phyloP scores from a whole-genome alignment of 2,113 vertebrate genomes.

The Pelecanus crispus region DNA sequence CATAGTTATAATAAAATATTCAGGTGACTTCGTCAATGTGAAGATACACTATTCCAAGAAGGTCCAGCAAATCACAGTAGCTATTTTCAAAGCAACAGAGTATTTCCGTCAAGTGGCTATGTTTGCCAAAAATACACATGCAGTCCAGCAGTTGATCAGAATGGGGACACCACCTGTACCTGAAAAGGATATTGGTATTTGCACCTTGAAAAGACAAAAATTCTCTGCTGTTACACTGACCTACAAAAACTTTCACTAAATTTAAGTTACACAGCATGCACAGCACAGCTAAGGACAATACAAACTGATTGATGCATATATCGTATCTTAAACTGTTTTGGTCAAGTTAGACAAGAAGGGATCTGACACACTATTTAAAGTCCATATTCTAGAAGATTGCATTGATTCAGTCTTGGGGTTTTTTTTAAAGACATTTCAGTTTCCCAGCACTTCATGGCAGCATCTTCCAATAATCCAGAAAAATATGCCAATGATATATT shows the following conservation, averaged over 20 bases:
- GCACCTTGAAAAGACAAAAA: background rate
- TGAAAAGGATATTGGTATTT: background rate
- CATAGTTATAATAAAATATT: background rate
- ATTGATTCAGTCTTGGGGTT: background rate
- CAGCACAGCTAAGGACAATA: background rate
- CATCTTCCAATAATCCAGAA: background rate
- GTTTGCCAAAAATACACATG: background rate
- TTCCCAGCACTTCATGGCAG: background rate
- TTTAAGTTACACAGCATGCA: background rate
- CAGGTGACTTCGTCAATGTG: background rate
- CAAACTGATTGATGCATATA: accelerated
- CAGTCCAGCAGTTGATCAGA: background rate
- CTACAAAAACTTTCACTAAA: background rate
- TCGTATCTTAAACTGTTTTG: accelerated
- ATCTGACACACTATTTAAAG: background rate
- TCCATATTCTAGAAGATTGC: background rate
- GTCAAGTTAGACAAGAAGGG: background rate
- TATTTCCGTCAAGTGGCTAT: background rate
- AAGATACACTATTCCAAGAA: background rate
- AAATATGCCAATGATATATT: background rate
- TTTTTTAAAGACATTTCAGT: background rate
- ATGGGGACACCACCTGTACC: background rate
- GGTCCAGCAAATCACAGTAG: background rate
- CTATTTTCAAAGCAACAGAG: background rate
- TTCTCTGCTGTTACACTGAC: background rate